A percentile compares a stretch with the other conserved stretches of the same genome.
Evolutionary conservation across 2,888 invertebrate genomes (phyloP).

Genomic region (Scaptomyza parva): DNA sequence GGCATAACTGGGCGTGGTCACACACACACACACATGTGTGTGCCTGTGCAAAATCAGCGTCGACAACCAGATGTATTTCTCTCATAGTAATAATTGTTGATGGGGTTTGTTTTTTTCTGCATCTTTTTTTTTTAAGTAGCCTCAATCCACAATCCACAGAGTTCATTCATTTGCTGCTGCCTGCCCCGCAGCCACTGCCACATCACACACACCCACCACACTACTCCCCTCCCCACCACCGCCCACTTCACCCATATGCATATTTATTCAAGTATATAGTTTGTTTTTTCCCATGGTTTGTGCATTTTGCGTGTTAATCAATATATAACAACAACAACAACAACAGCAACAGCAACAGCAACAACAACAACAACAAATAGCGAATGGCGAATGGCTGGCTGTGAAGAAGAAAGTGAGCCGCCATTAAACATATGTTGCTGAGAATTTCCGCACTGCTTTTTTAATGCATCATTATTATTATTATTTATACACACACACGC

Average conservation of each 20-base stretch:
- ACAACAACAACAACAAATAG: conserved; percentile 32
- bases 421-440: conserved; percentile 48
- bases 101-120: conserved; percentile 62
- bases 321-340: conserved; percentile 48
- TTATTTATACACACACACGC: conserved; percentile 52
- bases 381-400: too few relatives aligned
- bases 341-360: conserved; percentile 29
- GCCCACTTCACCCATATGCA: conserved; percentile 24
- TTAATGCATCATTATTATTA: conserved; percentile 59
- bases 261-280: conserved; percentile 66
- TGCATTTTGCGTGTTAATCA: conserved; percentile 77
- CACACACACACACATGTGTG: conserved; percentile 4
- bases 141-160: conserved; percentile 29
- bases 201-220: conserved; percentile 1
- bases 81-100: conserved; percentile 69
- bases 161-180: conserved; percentile 4
- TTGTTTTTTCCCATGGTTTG: conserved; percentile 46
- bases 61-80: conserved; percentile 52
- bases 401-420: conserved; percentile 14
- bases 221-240: conserved; percentile 8
- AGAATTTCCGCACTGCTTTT: conserved; percentile 51
- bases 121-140: conserved; percentile 58
- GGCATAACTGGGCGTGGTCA: conserved; percentile 35
- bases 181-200: neutral
- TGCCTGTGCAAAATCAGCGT: conserved; percentile 62